Conservation (phyloP, 1,140 invertebrate species). For the Telenomus remus region DNA sequence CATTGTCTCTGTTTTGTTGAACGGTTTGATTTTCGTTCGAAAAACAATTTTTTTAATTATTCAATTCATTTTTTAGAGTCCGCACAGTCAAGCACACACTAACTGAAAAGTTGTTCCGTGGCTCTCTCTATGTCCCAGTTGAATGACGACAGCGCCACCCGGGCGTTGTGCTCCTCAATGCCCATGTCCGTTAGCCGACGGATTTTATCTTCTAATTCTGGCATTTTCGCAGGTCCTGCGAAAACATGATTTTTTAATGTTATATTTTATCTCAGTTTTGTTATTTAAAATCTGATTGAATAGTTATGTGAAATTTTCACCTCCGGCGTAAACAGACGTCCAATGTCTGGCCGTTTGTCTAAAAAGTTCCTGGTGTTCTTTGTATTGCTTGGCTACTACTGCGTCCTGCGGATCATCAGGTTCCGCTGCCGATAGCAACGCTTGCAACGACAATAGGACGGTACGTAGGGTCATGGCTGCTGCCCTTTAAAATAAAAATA, state of each 20-base stretch:
- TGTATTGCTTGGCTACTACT: slow-evolving; percentile 97
- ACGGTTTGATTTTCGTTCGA: not conserved
- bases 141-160: slow-evolving; percentile 89
- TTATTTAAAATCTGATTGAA: not conserved
- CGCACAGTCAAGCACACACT: slow-evolving; percentile 73
- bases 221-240: slow-evolving; percentile 81
- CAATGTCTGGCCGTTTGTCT: slow-evolving; percentile 93
- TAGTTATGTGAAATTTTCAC: slow-evolving; percentile 68
- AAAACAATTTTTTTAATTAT: not conserved
- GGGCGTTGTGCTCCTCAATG: slow-evolving; percentile 87
- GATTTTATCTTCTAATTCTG: slow-evolving; percentile 89
- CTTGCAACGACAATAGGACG: slow-evolving; percentile 94
- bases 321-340: slow-evolving; percentile 95
- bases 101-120: slow-evolving; percentile 92
- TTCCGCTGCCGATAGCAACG: slow-evolving; percentile 92
- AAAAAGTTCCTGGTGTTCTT: slow-evolving; percentile 91
- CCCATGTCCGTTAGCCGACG: slow-evolving; percentile 90
- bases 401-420: slow-evolving; percentile 98
- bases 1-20: slow-evolving; percentile 8
- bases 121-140: slow-evolving; percentile 93
- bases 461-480: slow-evolving; percentile 98
- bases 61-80: not conserved
- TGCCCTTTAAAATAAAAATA: too few species aligned
- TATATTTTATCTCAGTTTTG: not conserved
- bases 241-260: slow-evolving; percentile 8